Conservation (phyloP, 2,113 vertebrate genomes). For the Mellivora capensis region DNA sequence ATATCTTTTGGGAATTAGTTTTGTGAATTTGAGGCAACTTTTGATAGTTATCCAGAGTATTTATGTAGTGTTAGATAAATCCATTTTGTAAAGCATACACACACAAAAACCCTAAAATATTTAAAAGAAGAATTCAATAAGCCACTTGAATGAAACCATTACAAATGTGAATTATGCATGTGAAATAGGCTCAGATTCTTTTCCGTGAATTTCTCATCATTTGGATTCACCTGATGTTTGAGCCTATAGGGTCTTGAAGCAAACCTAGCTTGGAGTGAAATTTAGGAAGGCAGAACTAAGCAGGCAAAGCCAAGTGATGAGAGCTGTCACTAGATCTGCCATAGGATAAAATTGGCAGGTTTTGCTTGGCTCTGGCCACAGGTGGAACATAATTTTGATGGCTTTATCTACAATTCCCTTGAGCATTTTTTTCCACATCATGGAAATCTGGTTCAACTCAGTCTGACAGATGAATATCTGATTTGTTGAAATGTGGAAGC, state of each 20-base stretch:
- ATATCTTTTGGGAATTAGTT: not conserved
- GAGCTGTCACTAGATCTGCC: constrained; percentile 12
- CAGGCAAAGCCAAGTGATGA: not conserved
- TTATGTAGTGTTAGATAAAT: not conserved
- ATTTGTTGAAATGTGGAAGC: not conserved
- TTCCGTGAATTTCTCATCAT: constrained; percentile 26
- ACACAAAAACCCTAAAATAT: not conserved
- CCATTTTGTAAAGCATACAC: not conserved
- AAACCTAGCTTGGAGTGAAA: constrained; percentile 17
- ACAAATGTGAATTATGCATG: constrained; percentile 64
- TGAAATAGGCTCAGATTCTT: constrained; percentile 49
- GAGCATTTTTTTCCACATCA: not conserved
- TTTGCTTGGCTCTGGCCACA: constrained; percentile 18
- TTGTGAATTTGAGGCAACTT: not conserved
- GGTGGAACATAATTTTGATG: constrained; percentile 50
- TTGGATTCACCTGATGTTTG: constrained; percentile 53
- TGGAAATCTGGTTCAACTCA: constrained; percentile 40
- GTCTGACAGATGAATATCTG: constrained; percentile 25
- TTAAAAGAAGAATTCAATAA: constrained; percentile 52
- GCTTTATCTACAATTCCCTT: constrained; percentile 47
- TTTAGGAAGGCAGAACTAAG: constrained; percentile 17
- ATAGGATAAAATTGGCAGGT: not conserved
- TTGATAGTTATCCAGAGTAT: not conserved
- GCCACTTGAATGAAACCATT: constrained; percentile 31
- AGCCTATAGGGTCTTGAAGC: not conserved